These are phyloP conservation scores for Thinocorus orbignyianus DNA, from an alignment of 2,113 vertebrate species.

Conservation along the genomic window DNA sequence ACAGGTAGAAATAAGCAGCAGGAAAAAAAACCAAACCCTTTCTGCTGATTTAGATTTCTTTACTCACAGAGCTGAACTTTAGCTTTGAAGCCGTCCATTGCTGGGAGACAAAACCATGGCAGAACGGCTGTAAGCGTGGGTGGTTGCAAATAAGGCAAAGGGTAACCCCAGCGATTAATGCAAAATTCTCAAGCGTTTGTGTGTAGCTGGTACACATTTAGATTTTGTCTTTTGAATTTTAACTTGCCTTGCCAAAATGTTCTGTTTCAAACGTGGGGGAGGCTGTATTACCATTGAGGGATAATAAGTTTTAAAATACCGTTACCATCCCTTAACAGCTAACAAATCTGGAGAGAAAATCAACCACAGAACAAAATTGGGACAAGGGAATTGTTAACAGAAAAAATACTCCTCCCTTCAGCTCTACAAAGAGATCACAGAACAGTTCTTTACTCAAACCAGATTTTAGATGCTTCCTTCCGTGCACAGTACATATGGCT, in stretches of 20 bases:
- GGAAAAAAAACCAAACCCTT: not conserved
- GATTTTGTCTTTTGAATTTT: not conserved
- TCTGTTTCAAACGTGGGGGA: slow-evolving; percentile 31
- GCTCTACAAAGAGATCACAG: slow-evolving; percentile 67
- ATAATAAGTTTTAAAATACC: slow-evolving; percentile 56
- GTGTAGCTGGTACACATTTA: not conserved
- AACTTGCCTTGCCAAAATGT: slow-evolving; percentile 30
- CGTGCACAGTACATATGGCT: slow-evolving; percentile 36
- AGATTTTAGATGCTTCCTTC: slow-evolving; percentile 59
- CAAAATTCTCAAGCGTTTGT: slow-evolving; percentile 33
- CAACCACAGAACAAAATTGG: slow-evolving; percentile 52
- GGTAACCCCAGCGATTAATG: not conserved
- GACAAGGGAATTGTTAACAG: slow-evolving; percentile 56
- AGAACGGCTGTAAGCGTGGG: not conserved
- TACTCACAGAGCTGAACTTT: not conserved
- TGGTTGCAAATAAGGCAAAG: not conserved
- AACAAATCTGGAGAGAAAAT: slow-evolving; percentile 55
- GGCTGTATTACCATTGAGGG: slow-evolving; percentile 28
- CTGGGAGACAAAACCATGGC: not conserved
- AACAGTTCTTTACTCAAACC: slow-evolving; percentile 59
- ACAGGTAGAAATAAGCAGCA: not conserved
- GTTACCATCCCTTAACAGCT: slow-evolving; percentile 53
- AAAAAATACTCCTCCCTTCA: slow-evolving; percentile 51
- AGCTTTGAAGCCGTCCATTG: not conserved
- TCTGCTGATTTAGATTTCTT: not conserved